Conservation (phyloP, 64 coral and sea anemone species). For the Actinia equina region DNA sequence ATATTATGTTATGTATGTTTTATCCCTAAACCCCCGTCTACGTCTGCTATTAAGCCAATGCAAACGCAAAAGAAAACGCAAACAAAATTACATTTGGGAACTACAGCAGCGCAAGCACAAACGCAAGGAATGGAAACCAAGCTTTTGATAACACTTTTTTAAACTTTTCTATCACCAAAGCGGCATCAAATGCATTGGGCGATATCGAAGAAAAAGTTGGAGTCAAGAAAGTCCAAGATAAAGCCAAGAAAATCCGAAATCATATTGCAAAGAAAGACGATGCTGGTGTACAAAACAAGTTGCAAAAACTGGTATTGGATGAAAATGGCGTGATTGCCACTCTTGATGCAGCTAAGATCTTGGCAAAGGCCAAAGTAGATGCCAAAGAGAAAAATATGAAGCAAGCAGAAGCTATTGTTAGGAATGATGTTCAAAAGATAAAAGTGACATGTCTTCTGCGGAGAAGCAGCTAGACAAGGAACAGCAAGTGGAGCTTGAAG, state of each 20-base stretch:
- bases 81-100: too few species aligned
- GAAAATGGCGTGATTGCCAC: constrained; percentile 57
- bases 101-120: too few species aligned
- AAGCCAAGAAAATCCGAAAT: constrained; percentile 44
- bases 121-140: too few species aligned
- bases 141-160: background rate
- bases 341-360: constrained; percentile 62
- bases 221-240: constrained; percentile 19
- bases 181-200: constrained; percentile 38
- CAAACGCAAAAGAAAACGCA: too few species aligned
- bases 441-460: constrained; percentile 48
- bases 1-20: too few species aligned
- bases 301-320: constrained; percentile 55
- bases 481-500: constrained; percentile 51
- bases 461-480: constrained; percentile 55
- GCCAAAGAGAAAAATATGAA: constrained; percentile 48
- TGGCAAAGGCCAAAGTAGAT: constrained; percentile 58
- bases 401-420: constrained; percentile 37
- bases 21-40: too few species aligned
- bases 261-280: constrained; percentile 21
- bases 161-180: background rate
- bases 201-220: constrained; percentile 36
- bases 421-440: constrained; percentile 23
- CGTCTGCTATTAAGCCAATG: too few species aligned
- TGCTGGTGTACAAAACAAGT: background rate